phyloP scores from a whole-genome alignment of 2,888 invertebrate species.

The Cancer borealis region DNA sequence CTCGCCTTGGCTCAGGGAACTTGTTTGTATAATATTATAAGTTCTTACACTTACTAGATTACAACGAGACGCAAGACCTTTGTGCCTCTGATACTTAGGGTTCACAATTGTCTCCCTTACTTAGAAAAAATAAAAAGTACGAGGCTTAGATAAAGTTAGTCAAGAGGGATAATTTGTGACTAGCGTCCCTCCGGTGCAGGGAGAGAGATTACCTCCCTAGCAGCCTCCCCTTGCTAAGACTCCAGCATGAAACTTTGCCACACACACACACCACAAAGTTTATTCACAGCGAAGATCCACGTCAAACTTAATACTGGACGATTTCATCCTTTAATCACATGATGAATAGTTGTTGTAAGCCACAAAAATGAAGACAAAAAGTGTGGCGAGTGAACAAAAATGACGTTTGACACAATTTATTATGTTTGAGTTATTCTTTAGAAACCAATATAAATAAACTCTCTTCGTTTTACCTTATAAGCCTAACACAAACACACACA shows the following conservation, averaged over 20 bases:
- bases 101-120: slow-evolving; percentile 35
- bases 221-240: background rate
- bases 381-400: background rate
- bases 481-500: background rate
- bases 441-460: background rate
- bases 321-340: background rate
- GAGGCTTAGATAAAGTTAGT: slow-evolving; percentile 54
- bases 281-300: background rate
- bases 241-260: slow-evolving; percentile 22
- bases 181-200: slow-evolving; percentile 17
- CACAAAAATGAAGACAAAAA: background rate
- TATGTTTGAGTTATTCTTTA: background rate
- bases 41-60: slow-evolving; percentile 42
- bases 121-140: slow-evolving; percentile 28
- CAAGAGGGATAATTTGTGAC: slow-evolving; percentile 50
- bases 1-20: background rate
- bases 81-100: background rate
- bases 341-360: background rate
- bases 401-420: background rate
- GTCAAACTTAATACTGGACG: background rate
- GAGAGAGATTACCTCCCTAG: slow-evolving; percentile 30
- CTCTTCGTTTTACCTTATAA: background rate
- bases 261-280: background rate
- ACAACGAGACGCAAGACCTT: slow-evolving; percentile 13
- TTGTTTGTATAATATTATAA: slow-evolving; percentile 60